Evolutionary conservation across 1,140 invertebrate species (phyloP).

Genomic region (Trinorchestia longiramus): DNA sequence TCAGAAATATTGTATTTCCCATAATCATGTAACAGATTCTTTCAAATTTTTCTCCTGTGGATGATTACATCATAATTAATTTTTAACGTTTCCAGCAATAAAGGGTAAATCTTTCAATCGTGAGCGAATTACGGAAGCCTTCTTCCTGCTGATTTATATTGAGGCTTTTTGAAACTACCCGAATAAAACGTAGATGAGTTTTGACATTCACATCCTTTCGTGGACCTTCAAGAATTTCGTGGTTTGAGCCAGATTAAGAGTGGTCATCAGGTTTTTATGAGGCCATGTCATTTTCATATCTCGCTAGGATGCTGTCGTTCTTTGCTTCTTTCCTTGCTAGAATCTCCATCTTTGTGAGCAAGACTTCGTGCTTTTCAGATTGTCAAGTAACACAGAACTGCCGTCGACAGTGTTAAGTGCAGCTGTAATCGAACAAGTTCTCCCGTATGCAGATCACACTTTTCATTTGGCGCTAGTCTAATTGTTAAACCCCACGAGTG

Average conservation of each 20-base stretch:
- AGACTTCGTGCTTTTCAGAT: background rate
- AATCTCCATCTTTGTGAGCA: background rate
- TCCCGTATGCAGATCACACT: constrained; percentile 46
- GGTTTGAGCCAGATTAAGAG: constrained; percentile 13
- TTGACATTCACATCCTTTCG: background rate
- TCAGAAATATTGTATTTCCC: background rate
- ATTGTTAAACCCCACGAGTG: constrained; percentile 29
- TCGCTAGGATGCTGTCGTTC: background rate
- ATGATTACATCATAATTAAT: background rate
- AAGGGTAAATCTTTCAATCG: background rate
- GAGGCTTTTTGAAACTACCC: background rate
- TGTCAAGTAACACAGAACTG: background rate
- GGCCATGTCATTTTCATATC: constrained; percentile 15
- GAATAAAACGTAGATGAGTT: background rate
- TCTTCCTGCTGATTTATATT: background rate
- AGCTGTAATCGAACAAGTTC: constrained; percentile 24
- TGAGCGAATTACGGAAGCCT: background rate
- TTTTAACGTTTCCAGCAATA: background rate
- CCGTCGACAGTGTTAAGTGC: background rate
- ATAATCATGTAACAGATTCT: background rate
- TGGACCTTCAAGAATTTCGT: background rate
- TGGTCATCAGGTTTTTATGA: constrained; percentile 20
- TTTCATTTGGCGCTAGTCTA: constrained; percentile 34
- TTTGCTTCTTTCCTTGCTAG: background rate
- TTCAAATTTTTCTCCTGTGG: background rate